Evolutionary conservation across 2,888 invertebrate genomes (phyloP).

Genomic region (Andrena trimmerana): DNA sequence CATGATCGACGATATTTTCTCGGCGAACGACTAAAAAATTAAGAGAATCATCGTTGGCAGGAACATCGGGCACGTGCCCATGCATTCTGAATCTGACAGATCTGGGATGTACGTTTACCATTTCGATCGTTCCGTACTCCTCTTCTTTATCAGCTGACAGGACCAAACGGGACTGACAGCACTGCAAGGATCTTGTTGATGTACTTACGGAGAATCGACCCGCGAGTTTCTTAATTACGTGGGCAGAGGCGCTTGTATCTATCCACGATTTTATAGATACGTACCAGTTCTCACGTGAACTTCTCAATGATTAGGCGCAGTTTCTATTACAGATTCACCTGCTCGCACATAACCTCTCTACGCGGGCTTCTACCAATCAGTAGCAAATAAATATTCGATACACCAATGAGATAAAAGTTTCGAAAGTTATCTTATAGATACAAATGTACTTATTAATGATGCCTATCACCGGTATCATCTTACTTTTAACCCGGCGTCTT

Average conservation of each 20-base stretch:
- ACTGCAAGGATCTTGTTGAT: conserved; percentile 70
- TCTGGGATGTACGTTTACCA: conserved; percentile 66
- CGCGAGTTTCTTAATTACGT: conserved; percentile 54
- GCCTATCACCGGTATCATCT: no score
- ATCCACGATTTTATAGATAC: conserved; percentile 38
- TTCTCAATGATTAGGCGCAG: conserved; percentile 10
- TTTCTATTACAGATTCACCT: conserved; percentile 17
- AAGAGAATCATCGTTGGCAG: neutral
- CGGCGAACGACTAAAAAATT: conserved; percentile 89
- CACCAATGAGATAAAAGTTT: neutral
- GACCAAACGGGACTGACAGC: conserved; percentile 73
- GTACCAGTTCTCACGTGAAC: conserved; percentile 18
- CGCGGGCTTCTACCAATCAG: neutral
- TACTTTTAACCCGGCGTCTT: no score
- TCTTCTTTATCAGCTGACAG: conserved; percentile 74
- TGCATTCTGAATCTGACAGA: neutral
- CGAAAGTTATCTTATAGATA: no score
- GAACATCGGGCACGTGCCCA: no score
- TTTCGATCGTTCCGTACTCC: conserved; percentile 61
- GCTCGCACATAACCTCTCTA: conserved; percentile 10
- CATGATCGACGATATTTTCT: conserved; percentile 93
- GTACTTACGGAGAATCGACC: conserved; percentile 75
- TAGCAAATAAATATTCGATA: conserved; percentile 3
- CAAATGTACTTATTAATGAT: no score
- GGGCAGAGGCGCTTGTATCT: conserved; percentile 66